Conservation (phyloP, 2,888 invertebrate species). For the Phania funesta region DNA sequence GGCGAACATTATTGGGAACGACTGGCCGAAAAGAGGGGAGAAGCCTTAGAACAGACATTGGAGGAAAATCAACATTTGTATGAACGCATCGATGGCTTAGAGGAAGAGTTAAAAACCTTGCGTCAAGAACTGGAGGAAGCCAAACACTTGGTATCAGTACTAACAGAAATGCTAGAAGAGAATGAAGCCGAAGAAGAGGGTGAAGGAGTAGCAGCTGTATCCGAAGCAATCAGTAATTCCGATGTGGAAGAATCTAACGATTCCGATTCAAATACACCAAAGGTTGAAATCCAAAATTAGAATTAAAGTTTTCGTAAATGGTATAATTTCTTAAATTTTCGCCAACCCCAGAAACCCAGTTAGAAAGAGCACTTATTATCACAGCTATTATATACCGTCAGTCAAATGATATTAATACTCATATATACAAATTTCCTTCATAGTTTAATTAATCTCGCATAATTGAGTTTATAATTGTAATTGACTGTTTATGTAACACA, state of each 20-base stretch:
- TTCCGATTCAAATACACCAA: constrained; percentile 25
- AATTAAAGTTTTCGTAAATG: neutral
- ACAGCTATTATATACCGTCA: neutral
- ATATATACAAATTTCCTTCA: constrained; percentile 54
- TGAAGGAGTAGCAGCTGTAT: constrained; percentile 21
- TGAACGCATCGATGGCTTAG: constrained; percentile 80
- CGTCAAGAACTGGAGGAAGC: constrained; percentile 89
- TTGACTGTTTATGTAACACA: too few relatives aligned
- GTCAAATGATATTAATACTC: neutral
- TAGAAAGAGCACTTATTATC: neutral
- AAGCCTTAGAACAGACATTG: constrained; percentile 86
- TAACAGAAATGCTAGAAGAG: constrained; percentile 86
- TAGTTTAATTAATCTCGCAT: constrained; percentile 16
- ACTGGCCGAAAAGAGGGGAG: constrained; percentile 87
- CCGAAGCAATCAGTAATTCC: constrained; percentile 40
- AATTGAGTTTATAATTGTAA: neutral
- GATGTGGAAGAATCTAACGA: constrained; percentile 37
- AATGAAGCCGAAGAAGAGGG: constrained; percentile 81
- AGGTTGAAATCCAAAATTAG: constrained; percentile 14
- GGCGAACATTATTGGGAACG: constrained; percentile 89
- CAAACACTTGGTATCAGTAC: constrained; percentile 86
- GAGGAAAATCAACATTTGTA: constrained; percentile 85
- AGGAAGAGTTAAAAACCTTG: constrained; percentile 84
- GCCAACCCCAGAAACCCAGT: neutral
- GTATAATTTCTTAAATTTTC: constrained; percentile 5